phyloP scores from a whole-genome alignment of 2,888 invertebrate species.

The Orchesellides sinensis region DNA sequence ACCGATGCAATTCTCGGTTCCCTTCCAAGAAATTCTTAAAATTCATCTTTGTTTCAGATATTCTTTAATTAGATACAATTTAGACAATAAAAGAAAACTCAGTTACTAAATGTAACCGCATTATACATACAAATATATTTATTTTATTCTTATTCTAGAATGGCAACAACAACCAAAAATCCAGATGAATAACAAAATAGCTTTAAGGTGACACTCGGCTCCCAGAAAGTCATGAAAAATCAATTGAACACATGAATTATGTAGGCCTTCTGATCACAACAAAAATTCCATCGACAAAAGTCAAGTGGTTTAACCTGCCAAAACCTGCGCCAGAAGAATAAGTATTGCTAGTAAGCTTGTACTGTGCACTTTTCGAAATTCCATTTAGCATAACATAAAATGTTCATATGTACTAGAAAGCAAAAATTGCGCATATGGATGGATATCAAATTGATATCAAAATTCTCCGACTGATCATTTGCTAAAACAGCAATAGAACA shows the following conservation, averaged over 20 bases:
- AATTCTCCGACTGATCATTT: not conserved
- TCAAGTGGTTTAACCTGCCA: constrained; percentile 41
- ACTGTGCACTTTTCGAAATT: not conserved
- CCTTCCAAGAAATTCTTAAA: too few relatives aligned
- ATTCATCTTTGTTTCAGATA: too few relatives aligned
- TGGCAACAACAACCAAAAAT: constrained; percentile 3
- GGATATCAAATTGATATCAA: constrained; percentile 30
- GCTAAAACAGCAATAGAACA: too few relatives aligned
- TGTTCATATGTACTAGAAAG: constrained; percentile 7
- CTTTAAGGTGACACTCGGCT: not conserved
- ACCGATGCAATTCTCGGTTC: too few relatives aligned
- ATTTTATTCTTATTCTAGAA: too few relatives aligned
- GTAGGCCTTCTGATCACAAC: constrained; percentile 19
- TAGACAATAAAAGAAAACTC: too few relatives aligned
- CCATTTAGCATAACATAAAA: not conserved
- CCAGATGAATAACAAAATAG: not conserved
- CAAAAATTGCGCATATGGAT: constrained; percentile 14
- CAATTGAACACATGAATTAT: constrained; percentile 24
- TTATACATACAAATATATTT: too few relatives aligned
- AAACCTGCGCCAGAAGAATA: not conserved
- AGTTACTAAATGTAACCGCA: too few relatives aligned
- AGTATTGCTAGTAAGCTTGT: constrained; percentile 17
- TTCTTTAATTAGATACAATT: too few relatives aligned
- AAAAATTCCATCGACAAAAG: constrained; percentile 44
- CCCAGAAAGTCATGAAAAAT: constrained; percentile 29